phyloP scores from a whole-genome alignment of 2,113 vertebrate genomes.

The Phrynocephalus versicolor region DNA sequence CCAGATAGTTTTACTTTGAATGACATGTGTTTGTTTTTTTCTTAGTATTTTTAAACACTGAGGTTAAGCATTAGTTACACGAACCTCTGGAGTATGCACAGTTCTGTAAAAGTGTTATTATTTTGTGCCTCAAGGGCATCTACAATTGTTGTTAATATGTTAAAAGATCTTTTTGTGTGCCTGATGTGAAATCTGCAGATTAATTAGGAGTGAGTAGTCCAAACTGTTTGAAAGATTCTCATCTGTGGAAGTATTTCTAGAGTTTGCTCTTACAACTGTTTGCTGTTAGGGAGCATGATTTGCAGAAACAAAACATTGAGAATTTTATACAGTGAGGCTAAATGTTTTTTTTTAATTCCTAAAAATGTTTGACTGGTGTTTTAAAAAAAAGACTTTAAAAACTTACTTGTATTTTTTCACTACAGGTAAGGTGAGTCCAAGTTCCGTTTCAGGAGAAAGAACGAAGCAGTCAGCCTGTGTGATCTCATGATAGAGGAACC shows the following conservation, averaged over 20 bases:
- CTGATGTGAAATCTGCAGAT: accelerated
- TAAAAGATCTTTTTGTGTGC: constrained; percentile 32
- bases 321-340: background rate
- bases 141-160: constrained; percentile 36
- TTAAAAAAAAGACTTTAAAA: constrained; percentile 15
- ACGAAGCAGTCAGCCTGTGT: constrained; percentile 66
- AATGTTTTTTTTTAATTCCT: background rate
- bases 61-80: background rate
- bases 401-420: constrained; percentile 46
- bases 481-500: constrained; percentile 58
- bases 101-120: constrained; percentile 50
- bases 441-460: constrained; percentile 53
- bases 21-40: constrained; percentile 49
- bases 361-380: background rate
- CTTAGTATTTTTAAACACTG: constrained; percentile 25
- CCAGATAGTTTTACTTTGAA: constrained; percentile 47
- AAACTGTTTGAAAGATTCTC: constrained; percentile 37
- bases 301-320: constrained; percentile 37
- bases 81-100: background rate
- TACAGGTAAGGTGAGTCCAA: constrained; percentile 64
- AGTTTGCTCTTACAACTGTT: constrained; percentile 13
- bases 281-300: constrained; percentile 30
- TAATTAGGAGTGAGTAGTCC: constrained; percentile 49
- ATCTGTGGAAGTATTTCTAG: constrained; percentile 32
- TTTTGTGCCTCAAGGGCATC: constrained; percentile 22